Base-by-base conservation (phyloP, 2,888 invertebrate species). In the Ectemnius cavifrons region DNA sequence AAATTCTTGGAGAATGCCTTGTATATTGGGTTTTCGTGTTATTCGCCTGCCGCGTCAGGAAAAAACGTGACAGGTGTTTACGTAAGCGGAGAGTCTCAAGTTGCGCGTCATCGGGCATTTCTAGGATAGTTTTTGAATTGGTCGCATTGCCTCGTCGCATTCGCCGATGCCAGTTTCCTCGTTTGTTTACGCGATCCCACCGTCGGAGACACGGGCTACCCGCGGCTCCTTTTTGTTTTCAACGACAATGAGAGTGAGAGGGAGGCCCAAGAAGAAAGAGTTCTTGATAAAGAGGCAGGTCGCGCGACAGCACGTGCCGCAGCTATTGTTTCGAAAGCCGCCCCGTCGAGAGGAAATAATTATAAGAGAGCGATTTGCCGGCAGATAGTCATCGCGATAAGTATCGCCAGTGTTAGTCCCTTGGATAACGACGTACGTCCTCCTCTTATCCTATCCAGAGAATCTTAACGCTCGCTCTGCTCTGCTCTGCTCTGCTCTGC, bases 291-390 rank as follows among this genome's bases (percentile, higher is more conserved):
- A 80, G 79, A 78, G 68, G 77, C 37, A 37, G 37, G 80, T 73
- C 78, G 84, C 83, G 82, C 81, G 84, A 83, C 82, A 62, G 84
- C 87, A 87, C 87, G 87, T 89, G 89, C 78, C 58, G 27, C 57
- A 6, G 27, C 62, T 67, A 82, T 84, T 83, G 83, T 80, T 71
- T 71, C 46, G 20, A 4, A 11, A 58, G 77, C 77, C 78, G 75
- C 84, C 87, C 89, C 85, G 89, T 82, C 80, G 87, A 78, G 78
- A 79, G 71, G 84, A 62, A 81, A 76, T 89, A 89, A 89, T 90
- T 90, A 23, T 23, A 87, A 86, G 77, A 74, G 66, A 73, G 75
- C 77, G 84, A 84, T 82, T 77, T 78, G 74, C 75, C 74, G 75
- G 78, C 2, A 46, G 80, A 80, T 80, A 80, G 16, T 62, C 66